phyloP scores from a whole-genome alignment of 2,888 invertebrate species.

The Notocelia uddmanniana region DNA sequence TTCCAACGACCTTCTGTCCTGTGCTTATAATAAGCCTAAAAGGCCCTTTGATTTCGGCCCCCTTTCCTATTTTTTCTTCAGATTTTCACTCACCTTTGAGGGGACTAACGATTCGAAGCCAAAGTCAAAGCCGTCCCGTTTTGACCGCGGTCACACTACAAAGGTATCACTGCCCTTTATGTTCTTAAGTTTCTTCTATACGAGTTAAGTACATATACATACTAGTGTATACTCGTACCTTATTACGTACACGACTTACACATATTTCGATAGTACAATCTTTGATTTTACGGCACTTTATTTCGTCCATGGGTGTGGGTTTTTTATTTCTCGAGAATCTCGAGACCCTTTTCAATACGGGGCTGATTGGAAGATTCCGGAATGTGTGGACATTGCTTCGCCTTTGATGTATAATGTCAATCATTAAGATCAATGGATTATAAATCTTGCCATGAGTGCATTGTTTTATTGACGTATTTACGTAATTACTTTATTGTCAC shows the following conservation, averaged over 20 bases:
- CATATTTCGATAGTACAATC: constrained; percentile 23
- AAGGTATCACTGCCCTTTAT: constrained; percentile 57
- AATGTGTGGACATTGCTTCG: not conserved
- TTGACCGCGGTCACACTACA: constrained; percentile 61
- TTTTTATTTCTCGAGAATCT: constrained; percentile 16
- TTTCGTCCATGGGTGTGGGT: constrained; percentile 10
- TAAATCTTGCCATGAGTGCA: not conserved
- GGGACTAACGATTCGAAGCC: constrained; percentile 65
- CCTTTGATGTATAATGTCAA: constrained; percentile 16
- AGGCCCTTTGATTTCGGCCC: constrained; percentile 71
- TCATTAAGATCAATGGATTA: constrained; percentile 1
- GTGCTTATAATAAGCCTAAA: constrained; percentile 79
- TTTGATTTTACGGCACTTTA: constrained; percentile 31
- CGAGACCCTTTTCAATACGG: constrained; percentile 26
- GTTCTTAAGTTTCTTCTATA: constrained; percentile 36
- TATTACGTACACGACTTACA: not conserved
- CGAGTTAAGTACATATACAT: too few species aligned
- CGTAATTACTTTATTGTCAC: too few species aligned
- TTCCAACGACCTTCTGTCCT: constrained; percentile 56
- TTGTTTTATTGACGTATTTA: not conserved
- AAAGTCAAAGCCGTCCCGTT: constrained; percentile 58
- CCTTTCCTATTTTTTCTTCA: constrained; percentile 67
- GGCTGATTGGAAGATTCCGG: constrained; percentile 19
- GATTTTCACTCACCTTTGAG: constrained; percentile 72
- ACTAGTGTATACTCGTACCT: constrained; percentile 35